phyloP scores from a whole-genome alignment of 2,888 invertebrate genomes.

The Lasioglossum calceatum region DNA sequence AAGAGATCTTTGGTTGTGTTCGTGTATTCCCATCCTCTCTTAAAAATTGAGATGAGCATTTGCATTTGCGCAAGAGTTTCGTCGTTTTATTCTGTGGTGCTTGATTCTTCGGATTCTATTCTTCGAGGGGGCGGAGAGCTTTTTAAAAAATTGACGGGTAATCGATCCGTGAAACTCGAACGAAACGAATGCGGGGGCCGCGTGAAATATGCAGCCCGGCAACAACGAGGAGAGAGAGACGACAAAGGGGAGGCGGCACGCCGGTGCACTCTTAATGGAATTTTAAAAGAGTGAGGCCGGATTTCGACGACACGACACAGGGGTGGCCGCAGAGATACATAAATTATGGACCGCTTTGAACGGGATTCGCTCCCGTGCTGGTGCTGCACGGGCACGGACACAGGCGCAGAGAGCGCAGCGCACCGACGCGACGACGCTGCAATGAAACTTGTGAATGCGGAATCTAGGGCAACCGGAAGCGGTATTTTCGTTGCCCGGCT shows the following conservation, averaged over 20 bases:
- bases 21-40: too few relatives aligned
- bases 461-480: constrained; percentile 75
- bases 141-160: not conserved
- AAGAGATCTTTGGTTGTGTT: too few relatives aligned
- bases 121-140: not conserved
- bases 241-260: constrained; percentile 56
- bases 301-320: constrained; percentile 60
- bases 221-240: constrained; percentile 35
- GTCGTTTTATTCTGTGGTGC: not conserved
- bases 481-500: constrained; percentile 72
- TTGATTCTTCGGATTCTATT: not conserved
- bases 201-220: constrained; percentile 47
- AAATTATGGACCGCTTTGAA: constrained; percentile 73
- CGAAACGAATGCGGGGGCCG: constrained; percentile 13
- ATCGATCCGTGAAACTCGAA: constrained; percentile 7
- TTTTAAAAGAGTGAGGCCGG: constrained; percentile 70
- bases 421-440: constrained; percentile 39
- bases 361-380: constrained; percentile 65
- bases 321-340: constrained; percentile 69
- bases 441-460: constrained; percentile 70
- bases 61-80: not conserved
- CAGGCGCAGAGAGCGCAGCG: not conserved
- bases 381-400: not conserved
- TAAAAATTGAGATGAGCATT: not conserved
- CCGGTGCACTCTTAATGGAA: constrained; percentile 70